phyloP scores from a whole-genome alignment of 2,888 invertebrate species.

The Pheosia tremula region DNA sequence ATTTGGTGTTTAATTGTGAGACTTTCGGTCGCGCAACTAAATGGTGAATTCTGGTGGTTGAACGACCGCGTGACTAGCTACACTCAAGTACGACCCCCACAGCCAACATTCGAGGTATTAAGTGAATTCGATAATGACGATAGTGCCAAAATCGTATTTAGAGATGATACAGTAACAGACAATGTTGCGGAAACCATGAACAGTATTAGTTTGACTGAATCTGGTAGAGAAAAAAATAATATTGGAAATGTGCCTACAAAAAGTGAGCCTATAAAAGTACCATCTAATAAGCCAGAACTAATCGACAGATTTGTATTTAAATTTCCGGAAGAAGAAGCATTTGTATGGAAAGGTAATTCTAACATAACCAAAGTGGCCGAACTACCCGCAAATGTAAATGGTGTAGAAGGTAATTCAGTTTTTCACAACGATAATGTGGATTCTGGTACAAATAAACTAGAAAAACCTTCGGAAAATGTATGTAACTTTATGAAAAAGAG shows the following conservation, averaged over 20 bases:
- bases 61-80: conserved; percentile 59
- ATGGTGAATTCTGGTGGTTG: conserved; percentile 77
- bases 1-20: conserved; percentile 46
- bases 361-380: not conserved
- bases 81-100: conserved; percentile 46
- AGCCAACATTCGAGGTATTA: conserved; percentile 60
- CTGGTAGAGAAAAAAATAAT: conserved; percentile 1
- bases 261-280: conserved; percentile 15
- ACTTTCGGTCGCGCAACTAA: conserved; percentile 56
- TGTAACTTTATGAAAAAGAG: conserved; percentile 60
- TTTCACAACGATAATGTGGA: conserved; percentile 24
- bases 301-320: conserved; percentile 52
- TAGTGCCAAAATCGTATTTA: conserved; percentile 64
- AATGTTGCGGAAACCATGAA: conserved; percentile 14
- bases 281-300: conserved; percentile 15
- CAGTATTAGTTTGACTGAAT: conserved; percentile 12
- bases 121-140: conserved; percentile 69
- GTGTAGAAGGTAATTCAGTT: not conserved
- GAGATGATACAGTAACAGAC: conserved; percentile 42
- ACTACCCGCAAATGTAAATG: conserved; percentile 1
- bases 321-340: conserved; percentile 46
- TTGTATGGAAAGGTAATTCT: conserved; percentile 15
- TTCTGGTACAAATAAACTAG: conserved; percentile 16
- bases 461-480: conserved; percentile 51
- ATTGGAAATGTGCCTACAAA: conserved; percentile 11